Base-by-base conservation (phyloP, 2,797 vertebrate species). In the Sebastes vulpes region DNA sequence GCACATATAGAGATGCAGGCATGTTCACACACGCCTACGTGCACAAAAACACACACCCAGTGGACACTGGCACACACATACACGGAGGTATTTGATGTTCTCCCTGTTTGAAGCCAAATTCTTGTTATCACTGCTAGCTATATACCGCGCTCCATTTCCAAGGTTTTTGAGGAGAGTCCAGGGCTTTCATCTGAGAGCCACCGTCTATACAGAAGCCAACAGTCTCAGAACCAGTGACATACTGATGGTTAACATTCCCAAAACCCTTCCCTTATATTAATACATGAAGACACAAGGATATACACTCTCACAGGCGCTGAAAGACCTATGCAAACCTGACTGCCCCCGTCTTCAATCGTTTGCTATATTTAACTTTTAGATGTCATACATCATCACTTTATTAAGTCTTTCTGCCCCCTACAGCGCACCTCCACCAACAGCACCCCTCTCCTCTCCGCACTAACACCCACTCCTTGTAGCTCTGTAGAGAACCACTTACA, bases 51-150 rank as follows among this genome's bases (percentile, higher is more conserved):
- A 65, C 57, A 65, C 68, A 83, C 67, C 5, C 70, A 64, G 31
- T 50, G 73, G 66, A 85, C 84, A 79, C 46, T 25, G 82, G 79
- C 86, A 84, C 78, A 82, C 87, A 90, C 69, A 78, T 16, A 76
- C 60, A 81, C 76, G 72, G 77, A 83, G 69, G 94, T 95, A 96
- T 99, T 99, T 99, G 97, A 99, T 98, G 98, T 98, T 89, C 87
- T 92, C 93, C 93, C 88, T 96, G 96, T 98, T 97, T 97, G 96
- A 98, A 97, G 96, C 96, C 92, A 93, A 96, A 92, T 94, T 96
- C 96, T 96, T 97, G 96, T 97, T 98, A 98, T 98, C 97, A 97
- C 93, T 94, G 93, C 95, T 92, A 72, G 90, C 90, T 91, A 71
- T 92, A 95, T 96, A 95, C 95, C 95, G 90, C 96, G 96, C 94